Base-by-base conservation (phyloP, 2,113 vertebrate species). In the Uria aalge region DNA sequence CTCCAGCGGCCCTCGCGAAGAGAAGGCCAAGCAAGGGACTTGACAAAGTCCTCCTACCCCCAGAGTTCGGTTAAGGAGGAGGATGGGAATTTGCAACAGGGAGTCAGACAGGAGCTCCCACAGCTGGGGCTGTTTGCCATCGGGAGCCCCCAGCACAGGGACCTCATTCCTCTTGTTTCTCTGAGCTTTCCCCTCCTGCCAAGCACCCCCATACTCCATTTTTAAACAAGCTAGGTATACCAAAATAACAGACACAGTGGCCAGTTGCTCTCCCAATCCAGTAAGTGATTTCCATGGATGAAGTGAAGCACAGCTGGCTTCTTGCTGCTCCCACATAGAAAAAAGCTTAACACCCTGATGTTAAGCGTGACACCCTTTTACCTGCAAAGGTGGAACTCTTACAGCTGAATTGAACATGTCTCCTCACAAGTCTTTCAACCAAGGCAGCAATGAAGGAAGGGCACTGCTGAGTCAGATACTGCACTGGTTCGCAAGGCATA, bases 221-320 rank as follows among this genome's bases (percentile, higher is more conserved):
- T 78, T 67, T 3, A 24, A 74, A 20, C 34, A 13, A 32, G 12
- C 20, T 12, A 4, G 9, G 6, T 2, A 13, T 1, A 8, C 15
- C 7, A 1, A 1, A 48, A 3, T 40, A 40, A 2, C 15, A 26
- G 38, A 8, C 40, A 1, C 0, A 0, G 18, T 1, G 19, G 18
- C 43, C 45, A 3, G 15, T 2, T 19, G 12, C 41, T 57, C 15
- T 81, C 20, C 45, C 15, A 1, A 24, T 29, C n/a, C n/a, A 20
- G 7, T 4, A 10, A 29, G n/a, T 0, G 6, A n/a, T 45, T 60
- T 50, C 52, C 22, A 59, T 15, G 18, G 14, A 12, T 10, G 3
- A 48, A 67, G 7, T 0, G 3, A 75, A 29, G 32, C 60, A 20
- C 8, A 55, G 17, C 52, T 23, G 18, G 21, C 17, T 89, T 60